These are phyloP conservation scores for Gryllus longicercus DNA, from an alignment of 2,888 invertebrate genomes.

Conservation along the genomic window DNA sequence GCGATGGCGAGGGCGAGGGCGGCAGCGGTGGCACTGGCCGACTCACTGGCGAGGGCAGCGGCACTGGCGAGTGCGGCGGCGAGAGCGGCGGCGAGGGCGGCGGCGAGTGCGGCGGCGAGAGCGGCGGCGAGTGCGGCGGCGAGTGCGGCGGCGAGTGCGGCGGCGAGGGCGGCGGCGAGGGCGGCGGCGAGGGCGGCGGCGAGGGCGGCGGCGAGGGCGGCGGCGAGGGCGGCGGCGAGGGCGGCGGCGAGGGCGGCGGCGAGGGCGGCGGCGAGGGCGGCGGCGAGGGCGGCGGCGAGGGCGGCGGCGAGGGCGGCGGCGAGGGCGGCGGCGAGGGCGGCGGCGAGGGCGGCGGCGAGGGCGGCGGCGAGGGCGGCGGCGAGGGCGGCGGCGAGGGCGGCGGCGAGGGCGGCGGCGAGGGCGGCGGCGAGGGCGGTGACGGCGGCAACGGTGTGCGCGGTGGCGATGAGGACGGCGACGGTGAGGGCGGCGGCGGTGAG, in stretches of 20 bases:
- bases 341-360: not conserved
- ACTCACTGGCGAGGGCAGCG: not conserved
- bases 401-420: not conserved
- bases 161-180: not conserved
- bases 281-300: not conserved
- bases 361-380: not conserved
- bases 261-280: not conserved
- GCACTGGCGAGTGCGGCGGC: not conserved
- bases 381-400: not conserved
- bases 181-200: not conserved
- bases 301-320: not conserved
- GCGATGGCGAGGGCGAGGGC: not conserved
- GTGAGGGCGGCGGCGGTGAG: not conserved
- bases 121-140: not conserved
- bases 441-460: not conserved
- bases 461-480: not conserved
- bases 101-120: not conserved
- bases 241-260: not conserved
- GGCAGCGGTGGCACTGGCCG: not conserved
- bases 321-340: not conserved
- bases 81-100: slow-evolving; percentile 40
- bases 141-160: not conserved
- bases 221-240: not conserved
- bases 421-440: not conserved
- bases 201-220: not conserved